Percentiles rank a stretch among this genome's conserved stretches.
Conservation (phyloP, 2,888 invertebrate genomes). For the Ichneumoninae sp. region DNA sequence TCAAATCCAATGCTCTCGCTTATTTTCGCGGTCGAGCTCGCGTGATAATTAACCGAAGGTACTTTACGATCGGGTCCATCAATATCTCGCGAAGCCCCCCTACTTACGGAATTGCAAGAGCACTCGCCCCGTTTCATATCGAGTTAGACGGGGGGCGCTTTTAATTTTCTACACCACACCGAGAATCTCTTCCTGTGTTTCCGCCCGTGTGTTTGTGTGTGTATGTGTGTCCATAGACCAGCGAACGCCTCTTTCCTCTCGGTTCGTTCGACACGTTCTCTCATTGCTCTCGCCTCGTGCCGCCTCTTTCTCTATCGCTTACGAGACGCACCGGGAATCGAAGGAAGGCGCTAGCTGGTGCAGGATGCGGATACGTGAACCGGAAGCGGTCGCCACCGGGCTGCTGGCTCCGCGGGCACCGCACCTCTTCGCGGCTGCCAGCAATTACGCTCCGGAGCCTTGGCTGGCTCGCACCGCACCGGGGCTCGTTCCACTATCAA, state of each 20-base stretch:
- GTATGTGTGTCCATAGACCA: neutral
- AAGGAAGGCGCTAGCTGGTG: constrained; percentile 54
- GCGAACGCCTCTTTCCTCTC: constrained; percentile 17
- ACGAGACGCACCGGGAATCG: constrained; percentile 19
- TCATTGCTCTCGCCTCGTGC: neutral
- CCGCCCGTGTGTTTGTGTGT: neutral
- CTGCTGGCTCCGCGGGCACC: constrained; percentile 50
- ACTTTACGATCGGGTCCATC: neutral
- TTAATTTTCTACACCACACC: constrained; percentile 12
- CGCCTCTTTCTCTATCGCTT: constrained; percentile 1
- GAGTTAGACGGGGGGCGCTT: neutral
- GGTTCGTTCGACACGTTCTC: constrained; percentile 23
- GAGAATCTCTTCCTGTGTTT: constrained; percentile 14
- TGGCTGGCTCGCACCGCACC: constrained; percentile 30
- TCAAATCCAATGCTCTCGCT: neutral
- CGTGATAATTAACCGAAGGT: neutral
- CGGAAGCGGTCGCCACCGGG: constrained; percentile 80
- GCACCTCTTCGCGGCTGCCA: constrained; percentile 72
- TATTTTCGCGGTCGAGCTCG: neutral
- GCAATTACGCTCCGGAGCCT: constrained; percentile 75
- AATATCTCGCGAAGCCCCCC: neutral
- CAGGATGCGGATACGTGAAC: constrained; percentile 80
- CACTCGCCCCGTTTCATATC: constrained; percentile 1
- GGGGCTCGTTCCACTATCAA: constrained; percentile 53
- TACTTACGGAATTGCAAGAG: constrained; percentile 9